These are phyloP conservation scores for Epinotia ramella DNA, from an alignment of 2,888 invertebrate genomes.

Conservation along the genomic window DNA sequence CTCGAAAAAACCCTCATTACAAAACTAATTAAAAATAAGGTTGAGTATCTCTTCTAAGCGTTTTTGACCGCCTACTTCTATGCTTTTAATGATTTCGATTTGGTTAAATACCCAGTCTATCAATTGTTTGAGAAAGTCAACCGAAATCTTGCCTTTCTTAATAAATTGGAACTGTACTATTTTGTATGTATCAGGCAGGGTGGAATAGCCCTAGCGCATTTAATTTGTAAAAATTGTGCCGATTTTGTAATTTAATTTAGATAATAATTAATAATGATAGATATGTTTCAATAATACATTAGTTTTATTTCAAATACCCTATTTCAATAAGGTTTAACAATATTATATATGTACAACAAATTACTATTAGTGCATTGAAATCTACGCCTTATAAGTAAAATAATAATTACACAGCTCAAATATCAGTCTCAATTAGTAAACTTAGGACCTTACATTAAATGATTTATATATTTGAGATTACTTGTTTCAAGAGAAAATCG, in stretches of 20 bases:
- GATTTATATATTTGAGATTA: conserved; percentile 27
- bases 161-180: conserved; percentile 64
- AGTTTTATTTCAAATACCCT: conserved; percentile 36
- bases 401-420: conserved; percentile 35
- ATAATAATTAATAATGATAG: conserved; percentile 29
- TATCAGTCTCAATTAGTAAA: conserved; percentile 39
- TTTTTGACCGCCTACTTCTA: conserved; percentile 26
- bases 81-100: conserved; percentile 26
- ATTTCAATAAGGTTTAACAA: conserved; percentile 36
- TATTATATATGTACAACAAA: conserved; percentile 31
- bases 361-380: conserved; percentile 22
- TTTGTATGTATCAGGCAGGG: conserved; percentile 5
- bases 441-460: conserved; percentile 13
- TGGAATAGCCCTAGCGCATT: conserved; percentile 20
- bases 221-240: conserved; percentile 41
- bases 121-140: conserved; percentile 83
- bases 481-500: not conserved
- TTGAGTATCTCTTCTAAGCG: conserved; percentile 24
- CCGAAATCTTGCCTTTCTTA: conserved; percentile 78
- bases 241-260: conserved; percentile 34
- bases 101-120: conserved; percentile 41
- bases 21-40: conserved; percentile 25
- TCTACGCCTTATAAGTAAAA: conserved; percentile 23
- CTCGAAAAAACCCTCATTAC: not conserved
- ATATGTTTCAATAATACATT: conserved; percentile 31